These are phyloP conservation scores for Fistularia tabacaria DNA, from an alignment of 2,797 vertebrate species.

Conservation along the genomic window DNA sequence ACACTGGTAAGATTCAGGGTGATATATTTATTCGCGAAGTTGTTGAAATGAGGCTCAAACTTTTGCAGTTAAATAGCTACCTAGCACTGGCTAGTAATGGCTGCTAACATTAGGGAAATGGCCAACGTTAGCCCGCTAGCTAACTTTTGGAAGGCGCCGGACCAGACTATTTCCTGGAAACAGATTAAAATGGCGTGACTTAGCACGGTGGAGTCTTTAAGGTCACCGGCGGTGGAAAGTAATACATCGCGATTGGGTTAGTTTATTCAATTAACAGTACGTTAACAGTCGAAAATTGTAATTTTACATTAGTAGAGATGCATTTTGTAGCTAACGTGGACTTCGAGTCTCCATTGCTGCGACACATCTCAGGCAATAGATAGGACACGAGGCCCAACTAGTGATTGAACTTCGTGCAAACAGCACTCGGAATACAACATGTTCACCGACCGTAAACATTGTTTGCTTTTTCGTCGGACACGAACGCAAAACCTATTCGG, in stretches of 20 bases:
- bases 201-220: slow-evolving; percentile 14
- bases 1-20: slow-evolving; percentile 61
- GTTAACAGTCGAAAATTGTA: rapidly evolving
- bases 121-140: neutral
- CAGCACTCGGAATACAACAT: slow-evolving; percentile 1
- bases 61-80: neutral
- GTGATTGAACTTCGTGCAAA: slow-evolving; percentile 46
- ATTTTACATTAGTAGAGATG: neutral
- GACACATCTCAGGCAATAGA: slow-evolving; percentile 19
- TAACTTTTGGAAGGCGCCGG: slow-evolving; percentile 15
- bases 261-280: too few species aligned
- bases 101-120: slow-evolving; percentile 2
- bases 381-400: slow-evolving; percentile 38
- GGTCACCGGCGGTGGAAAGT: rapidly evolving
- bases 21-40: rapidly evolving
- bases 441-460: neutral
- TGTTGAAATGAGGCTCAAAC: rapidly evolving
- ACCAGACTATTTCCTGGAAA: slow-evolving; percentile 48
- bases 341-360: neutral
- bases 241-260: rapidly evolving
- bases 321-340: neutral
- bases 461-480: neutral
- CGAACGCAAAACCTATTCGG: neutral
- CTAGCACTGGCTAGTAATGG: slow-evolving; percentile 3
- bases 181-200: neutral